Conservation (phyloP, 1,140 invertebrate species). For the Cydia pomonella region DNA sequence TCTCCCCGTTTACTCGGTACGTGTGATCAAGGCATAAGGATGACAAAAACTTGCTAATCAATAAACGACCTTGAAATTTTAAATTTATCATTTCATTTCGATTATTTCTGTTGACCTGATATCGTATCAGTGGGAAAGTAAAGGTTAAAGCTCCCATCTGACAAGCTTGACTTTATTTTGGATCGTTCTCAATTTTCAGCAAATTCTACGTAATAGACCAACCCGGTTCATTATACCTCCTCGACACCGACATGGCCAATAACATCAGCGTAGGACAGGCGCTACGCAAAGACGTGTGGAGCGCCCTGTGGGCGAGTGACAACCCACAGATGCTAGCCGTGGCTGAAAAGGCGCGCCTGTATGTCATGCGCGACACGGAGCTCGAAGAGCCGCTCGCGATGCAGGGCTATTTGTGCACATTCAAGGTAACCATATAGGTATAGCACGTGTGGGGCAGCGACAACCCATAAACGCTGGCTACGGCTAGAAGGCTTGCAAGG, state of each 20-base stretch:
- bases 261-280: slow-evolving; percentile 76
- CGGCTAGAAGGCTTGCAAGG: too few relatives aligned
- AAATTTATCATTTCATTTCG: too few relatives aligned
- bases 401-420: slow-evolving; percentile 92
- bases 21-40: too few relatives aligned
- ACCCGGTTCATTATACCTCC: slow-evolving; percentile 82
- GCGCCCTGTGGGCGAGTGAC: slow-evolving; percentile 96
- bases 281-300: slow-evolving; percentile 98
- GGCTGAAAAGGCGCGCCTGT: slow-evolving; percentile 98
- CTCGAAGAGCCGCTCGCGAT: slow-evolving; percentile 94
- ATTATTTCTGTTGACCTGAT: neutral
- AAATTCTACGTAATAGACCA: slow-evolving; percentile 83
- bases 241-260: slow-evolving; percentile 81
- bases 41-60: too few relatives aligned
- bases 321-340: slow-evolving; percentile 94
- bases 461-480: too few relatives aligned
- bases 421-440: slow-evolving; percentile 78
- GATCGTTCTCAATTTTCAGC: slow-evolving; percentile 48
- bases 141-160: neutral
- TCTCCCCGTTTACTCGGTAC: too few relatives aligned
- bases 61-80: too few relatives aligned
- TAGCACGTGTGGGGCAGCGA: too few relatives aligned
- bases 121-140: neutral
- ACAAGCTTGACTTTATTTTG: neutral
- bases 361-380: slow-evolving; percentile 93